phyloP scores from a whole-genome alignment of 2,797 vertebrate genomes.

The Catostomus latipinnis region DNA sequence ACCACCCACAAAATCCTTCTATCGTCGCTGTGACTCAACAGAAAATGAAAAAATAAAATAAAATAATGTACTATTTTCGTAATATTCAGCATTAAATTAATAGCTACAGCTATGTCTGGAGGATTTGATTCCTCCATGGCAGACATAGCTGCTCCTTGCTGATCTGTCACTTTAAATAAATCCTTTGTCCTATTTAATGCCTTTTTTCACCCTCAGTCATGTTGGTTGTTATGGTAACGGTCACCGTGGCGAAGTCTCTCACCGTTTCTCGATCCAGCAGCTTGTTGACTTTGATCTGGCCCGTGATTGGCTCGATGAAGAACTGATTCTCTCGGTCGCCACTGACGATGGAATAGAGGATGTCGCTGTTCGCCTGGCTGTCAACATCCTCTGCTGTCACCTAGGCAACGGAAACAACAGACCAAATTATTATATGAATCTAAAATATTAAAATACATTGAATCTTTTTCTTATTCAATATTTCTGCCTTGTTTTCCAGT shows the following conservation, averaged over 20 bases:
- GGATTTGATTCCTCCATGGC: background rate
- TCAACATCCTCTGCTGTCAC: slow-evolving; percentile 92
- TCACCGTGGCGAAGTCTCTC: slow-evolving; percentile 59
- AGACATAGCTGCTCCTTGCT: background rate
- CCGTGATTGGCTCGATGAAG: slow-evolving; percentile 85
- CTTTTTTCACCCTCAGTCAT: background rate
- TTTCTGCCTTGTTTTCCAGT: no score
- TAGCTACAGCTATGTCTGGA: background rate
- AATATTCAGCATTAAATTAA: background rate
- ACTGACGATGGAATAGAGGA: slow-evolving; percentile 88
- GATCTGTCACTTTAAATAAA: slow-evolving; percentile 22
- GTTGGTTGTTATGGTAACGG: slow-evolving; percentile 11
- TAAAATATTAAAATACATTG: background rate
- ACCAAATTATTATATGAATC: background rate
- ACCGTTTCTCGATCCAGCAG: slow-evolving; percentile 93
- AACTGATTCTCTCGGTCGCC: slow-evolving; percentile 91
- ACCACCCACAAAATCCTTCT: no score
- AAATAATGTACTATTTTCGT: no score
- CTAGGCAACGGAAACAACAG: slow-evolving; percentile 69
- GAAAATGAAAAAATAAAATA: no score
- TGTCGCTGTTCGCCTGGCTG: slow-evolving; percentile 87
- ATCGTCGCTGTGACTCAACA: no score
- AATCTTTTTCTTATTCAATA: no score
- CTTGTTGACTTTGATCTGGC: slow-evolving; percentile 92
- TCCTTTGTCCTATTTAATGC: slow-evolving; percentile 22